Evolutionary conservation across 2,113 vertebrate species (phyloP), one percentile per base, ranked within the genome.

Genomic region (Crocuta crocuta): DNA sequence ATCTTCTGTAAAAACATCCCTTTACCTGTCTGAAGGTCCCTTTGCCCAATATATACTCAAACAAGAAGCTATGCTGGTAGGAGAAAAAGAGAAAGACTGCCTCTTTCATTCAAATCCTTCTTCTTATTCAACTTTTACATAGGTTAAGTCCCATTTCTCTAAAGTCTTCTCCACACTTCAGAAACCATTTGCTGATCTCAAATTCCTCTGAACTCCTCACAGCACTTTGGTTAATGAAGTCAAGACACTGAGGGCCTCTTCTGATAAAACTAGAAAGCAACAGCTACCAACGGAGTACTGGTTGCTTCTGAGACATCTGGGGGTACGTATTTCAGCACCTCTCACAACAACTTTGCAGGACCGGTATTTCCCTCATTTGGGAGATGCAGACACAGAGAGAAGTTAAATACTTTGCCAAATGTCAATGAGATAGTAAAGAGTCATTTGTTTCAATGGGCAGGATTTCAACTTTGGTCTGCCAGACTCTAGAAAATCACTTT

Each of bases 381-480:
- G 48, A 90, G 48, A 55, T 61, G 66, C 61, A 48, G n/a, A 91
- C 8, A 84, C n/a, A 92, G 13, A 74, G 71, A 73, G n/a, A 92
- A 80, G 7, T 71, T 80, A 91, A 88, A 31, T 26, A 66, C 17
- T 74, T 70, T 85, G 45, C 48, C 23, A 12, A 68, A 85, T 4
- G 31, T 87, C 58, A 91, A 86, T 23, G 65, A 95, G 43, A 28
- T 73, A 55, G 19, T 39, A 48, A 71, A 95, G 80, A 95, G 13
- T 61, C 58, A 61, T 61, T 26, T 48, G 83, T 61, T 92, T 79
- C 78, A 73, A 91, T 0, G 55, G 31, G 39, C 10, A 85, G 55
- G 19, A 94, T 74, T 94, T 91, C 78, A 95, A 80, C 70, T 24
- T 33, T 89, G 82, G 87, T 66, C 91, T 71, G 31, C 26, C 33